phyloP scores from a whole-genome alignment of 2,113 vertebrate species.

The Motacilla alba region DNA sequence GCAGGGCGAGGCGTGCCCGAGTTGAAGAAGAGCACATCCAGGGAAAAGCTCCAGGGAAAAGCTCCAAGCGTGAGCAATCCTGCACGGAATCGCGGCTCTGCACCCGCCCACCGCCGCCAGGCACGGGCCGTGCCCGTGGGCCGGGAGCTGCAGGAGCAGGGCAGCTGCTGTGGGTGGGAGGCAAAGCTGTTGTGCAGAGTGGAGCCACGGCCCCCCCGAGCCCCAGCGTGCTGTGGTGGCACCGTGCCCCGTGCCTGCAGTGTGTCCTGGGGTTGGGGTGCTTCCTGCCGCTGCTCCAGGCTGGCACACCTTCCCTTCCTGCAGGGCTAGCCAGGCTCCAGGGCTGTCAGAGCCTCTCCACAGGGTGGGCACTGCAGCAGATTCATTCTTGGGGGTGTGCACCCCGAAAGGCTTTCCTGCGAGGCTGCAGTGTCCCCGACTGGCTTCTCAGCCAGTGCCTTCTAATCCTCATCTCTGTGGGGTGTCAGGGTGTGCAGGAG shows the following conservation, averaged over 20 bases:
- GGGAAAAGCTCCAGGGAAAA: not conserved
- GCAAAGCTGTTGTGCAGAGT: fast-evolving
- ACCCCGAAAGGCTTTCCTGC: not conserved
- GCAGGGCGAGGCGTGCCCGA: fast-evolving
- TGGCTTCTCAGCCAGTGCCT: not conserved
- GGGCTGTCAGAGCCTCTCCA: not conserved
- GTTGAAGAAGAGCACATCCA: fast-evolving
- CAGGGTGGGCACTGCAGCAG: fast-evolving
- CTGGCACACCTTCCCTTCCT: not conserved
- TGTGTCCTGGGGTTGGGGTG: fast-evolving
- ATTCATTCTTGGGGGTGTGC: not conserved
- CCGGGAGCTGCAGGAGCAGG: not conserved
- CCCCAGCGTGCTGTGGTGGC: not conserved
- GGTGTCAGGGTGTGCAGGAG: not conserved
- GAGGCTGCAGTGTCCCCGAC: not conserved
- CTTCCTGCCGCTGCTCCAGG: fast-evolving
- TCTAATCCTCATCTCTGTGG: not conserved
- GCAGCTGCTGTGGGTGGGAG: not conserved
- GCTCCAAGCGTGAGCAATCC: not conserved
- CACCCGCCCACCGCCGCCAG: fast-evolving
- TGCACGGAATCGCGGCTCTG: fast-evolving
- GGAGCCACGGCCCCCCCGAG: not conserved
- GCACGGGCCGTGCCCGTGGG: not conserved
- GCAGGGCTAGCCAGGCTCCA: not conserved
- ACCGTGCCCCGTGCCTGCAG: fast-evolving